phyloP scores from a whole-genome alignment of 2,888 invertebrate genomes.

The Geotrupes spiniger region DNA sequence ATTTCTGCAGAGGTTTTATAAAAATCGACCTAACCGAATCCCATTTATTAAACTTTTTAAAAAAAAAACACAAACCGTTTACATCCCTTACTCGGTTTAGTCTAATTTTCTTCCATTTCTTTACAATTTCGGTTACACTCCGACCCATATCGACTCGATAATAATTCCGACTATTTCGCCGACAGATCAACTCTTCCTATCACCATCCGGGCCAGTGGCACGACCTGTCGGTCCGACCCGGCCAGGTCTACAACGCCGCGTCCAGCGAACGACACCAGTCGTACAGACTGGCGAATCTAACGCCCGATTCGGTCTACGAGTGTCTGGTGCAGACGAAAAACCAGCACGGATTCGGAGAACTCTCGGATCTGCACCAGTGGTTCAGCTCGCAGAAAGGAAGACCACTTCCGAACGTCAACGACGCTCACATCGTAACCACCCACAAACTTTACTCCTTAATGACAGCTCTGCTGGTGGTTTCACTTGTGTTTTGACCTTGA shows the following conservation, averaged over 20 bases:
- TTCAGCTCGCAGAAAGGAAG: conserved; percentile 49
- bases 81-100: no score
- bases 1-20: no score
- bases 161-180: no score
- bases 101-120: no score
- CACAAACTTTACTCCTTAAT: neutral
- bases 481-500: no score
- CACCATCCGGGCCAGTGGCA: conserved; percentile 56
- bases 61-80: no score
- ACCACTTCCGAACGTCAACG: conserved; percentile 15
- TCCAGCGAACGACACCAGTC: conserved; percentile 48
- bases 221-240: conserved; percentile 52
- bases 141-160: no score
- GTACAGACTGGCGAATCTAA: conserved; percentile 52
- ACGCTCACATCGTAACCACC: neutral
- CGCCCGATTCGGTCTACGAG: conserved; percentile 56
- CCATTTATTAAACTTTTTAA: no score
- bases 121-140: no score
- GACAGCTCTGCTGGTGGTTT: no score
- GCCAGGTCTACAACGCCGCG: conserved; percentile 43
- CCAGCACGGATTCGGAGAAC: conserved; percentile 57
- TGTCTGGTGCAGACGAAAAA: conserved; percentile 58
- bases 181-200: conserved; percentile 54
- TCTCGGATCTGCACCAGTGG: conserved; percentile 56
- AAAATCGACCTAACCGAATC: no score